Base-by-base conservation (phyloP, 2,797 vertebrate genomes). In the Ispidina picta region DNA sequence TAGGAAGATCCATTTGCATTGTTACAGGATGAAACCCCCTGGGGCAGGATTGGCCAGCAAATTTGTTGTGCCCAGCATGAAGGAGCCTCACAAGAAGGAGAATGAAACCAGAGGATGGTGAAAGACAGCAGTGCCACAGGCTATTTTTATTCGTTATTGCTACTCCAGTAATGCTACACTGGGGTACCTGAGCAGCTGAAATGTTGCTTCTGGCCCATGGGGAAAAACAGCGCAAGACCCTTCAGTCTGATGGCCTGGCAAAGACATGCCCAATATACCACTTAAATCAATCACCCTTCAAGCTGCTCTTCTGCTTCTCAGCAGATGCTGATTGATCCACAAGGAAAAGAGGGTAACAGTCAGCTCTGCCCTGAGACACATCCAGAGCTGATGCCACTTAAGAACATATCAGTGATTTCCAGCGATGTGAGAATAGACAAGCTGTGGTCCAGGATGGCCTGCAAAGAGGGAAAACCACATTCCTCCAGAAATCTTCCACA, bases 251-350 rank as follows among this genome's bases (percentile, higher is more conserved):
- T 49, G 51, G 44, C 31, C 79, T 54, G 55, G 70, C 87, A 89
- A 92, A 88, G 81, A 62, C 73, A 29, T 65, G 52, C 44, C 65
- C 48, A 35, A 52, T 26, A 63, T 10, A 81, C 44, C 73, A 88
- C 85, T 79, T 86, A 55, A 91, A 96, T 88, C 89, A 90, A 89
- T 89, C 63, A 70, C 17, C 84, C 43, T 88, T 94, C 65, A 60
- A 77, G 86, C 51, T 96, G 83, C 89, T 91, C 63, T 80, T 46
- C 48, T 86, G 77, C 63, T 56, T 77, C 95, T 86, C 81, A 56
- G 89, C 56, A 70, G 73, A 92, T 49, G 44, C 44, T 73, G 82
- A 91, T 52, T 86, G 92, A 85, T 75, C 88, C 66, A 37, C 51
- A 54, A 33, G 51, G 76, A 80, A 52, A 80, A 31, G 28, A 68